Evolutionary conservation across 2,888 invertebrate genomes (phyloP).

Genomic region (Drosophila monieri): DNA sequence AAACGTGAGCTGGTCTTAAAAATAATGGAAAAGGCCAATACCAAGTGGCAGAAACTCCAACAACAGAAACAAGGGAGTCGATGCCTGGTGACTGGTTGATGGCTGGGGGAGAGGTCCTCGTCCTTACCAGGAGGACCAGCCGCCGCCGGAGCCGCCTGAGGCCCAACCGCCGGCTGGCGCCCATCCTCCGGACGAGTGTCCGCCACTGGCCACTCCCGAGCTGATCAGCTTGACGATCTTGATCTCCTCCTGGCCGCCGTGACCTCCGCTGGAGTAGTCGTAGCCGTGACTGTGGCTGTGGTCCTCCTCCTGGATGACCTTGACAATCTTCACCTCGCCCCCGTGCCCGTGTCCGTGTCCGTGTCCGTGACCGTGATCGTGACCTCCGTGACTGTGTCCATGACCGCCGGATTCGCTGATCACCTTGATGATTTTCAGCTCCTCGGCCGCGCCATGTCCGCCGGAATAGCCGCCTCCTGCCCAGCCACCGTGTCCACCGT

Average conservation of each 20-base stretch:
- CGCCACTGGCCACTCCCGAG: slow-evolving; percentile 30
- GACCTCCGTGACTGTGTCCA: slow-evolving; percentile 34
- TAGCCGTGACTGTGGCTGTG: slow-evolving; percentile 17
- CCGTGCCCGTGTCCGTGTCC: slow-evolving; percentile 1
- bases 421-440: slow-evolving; percentile 35
- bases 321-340: slow-evolving; percentile 53
- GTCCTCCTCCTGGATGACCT: slow-evolving; percentile 51
- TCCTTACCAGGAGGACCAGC: slow-evolving; percentile 26
- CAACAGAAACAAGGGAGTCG: slow-evolving; percentile 68
- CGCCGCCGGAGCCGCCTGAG: slow-evolving; percentile 39
- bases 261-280: slow-evolving; percentile 18
- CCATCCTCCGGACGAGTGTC: slow-evolving; percentile 33
- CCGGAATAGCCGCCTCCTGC: slow-evolving; percentile 17
- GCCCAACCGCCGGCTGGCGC: slow-evolving; percentile 47
- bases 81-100: slow-evolving; percentile 24
- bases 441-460: slow-evolving; percentile 14
- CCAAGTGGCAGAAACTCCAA: slow-evolving; percentile 58
- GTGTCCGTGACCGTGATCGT: slow-evolving; percentile 5
- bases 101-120: slow-evolving; percentile 35
- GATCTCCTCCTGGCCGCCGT: slow-evolving; percentile 29
- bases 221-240: slow-evolving; percentile 46
- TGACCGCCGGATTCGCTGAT: slow-evolving; percentile 30
- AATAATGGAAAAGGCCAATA: slow-evolving; percentile 59
- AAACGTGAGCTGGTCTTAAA: slow-evolving; percentile 40
- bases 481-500: slow-evolving; percentile 14